These are phyloP conservation scores for Miltochrista miniata DNA, from an alignment of 2,888 invertebrate genomes.

Conservation along the genomic window DNA sequence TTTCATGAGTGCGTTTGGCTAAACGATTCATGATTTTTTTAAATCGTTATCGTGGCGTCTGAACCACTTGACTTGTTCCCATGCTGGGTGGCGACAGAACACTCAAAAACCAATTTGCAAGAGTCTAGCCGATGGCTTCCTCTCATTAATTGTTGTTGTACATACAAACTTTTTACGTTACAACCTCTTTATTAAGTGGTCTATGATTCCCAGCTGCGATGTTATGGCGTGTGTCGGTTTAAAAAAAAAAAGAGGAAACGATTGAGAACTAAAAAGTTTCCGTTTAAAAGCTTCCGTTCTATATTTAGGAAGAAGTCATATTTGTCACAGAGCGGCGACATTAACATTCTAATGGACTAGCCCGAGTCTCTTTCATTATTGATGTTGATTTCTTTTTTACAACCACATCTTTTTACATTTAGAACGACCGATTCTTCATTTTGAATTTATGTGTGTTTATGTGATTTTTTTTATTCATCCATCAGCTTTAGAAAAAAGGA, in stretches of 20 bases:
- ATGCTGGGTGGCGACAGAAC: conserved; percentile 81
- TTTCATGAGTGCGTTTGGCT: conserved; percentile 49
- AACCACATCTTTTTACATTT: no score
- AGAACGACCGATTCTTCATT: no score
- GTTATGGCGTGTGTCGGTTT: conserved; percentile 63
- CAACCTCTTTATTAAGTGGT: conserved; percentile 42
- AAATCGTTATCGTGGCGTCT: conserved; percentile 57
- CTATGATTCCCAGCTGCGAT: conserved; percentile 60
- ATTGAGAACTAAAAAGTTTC: conserved; percentile 54
- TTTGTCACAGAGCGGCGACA: conserved; percentile 31
- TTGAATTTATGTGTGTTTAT: no score
- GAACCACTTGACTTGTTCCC: conserved; percentile 63
- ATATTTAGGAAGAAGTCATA: conserved; percentile 39
- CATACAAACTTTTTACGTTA: conserved; percentile 42
- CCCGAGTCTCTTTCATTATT: background rate
- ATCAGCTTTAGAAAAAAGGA: no score
- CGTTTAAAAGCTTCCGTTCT: conserved; percentile 47
- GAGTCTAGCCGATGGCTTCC: conserved; percentile 74
- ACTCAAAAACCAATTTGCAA: conserved; percentile 78
- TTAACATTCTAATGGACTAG: conserved; percentile 18
- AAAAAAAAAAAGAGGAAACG: conserved; percentile 53
- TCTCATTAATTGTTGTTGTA: conserved; percentile 43
- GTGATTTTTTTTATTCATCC: no score
- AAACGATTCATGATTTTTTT: conserved; percentile 49
- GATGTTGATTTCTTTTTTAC: background rate